Base-by-base conservation (phyloP, 2,113 vertebrate genomes). In the Cynopterus brachyotis region DNA sequence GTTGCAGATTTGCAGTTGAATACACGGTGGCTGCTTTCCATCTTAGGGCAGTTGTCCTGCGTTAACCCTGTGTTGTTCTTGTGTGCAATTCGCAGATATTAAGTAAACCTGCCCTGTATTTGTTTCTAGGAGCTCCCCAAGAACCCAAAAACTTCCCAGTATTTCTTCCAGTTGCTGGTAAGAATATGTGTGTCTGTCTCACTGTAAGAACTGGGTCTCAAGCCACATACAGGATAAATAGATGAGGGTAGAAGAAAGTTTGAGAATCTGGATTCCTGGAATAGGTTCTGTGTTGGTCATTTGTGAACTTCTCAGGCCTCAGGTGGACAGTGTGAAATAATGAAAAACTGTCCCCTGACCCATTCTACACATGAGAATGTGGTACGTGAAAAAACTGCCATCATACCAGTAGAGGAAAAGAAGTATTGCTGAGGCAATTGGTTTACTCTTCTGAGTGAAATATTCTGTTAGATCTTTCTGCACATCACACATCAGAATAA, bases 111-210 rank as follows among this genome's bases (percentile, higher is more conserved):
- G 6, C 55, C 5, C 10, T 73, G 1, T 94, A 97, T 96, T 95
- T 96, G 40, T 90, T 96, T 97, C 20, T 98, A 99, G 99, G 99
- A 99, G 91, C 96, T 99, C 32, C 97, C 98, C 11, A 97, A 95
- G 92, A 60, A 45, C 7, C 81, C 88, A 0, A 97, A 97, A 24
- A 98, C 98, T 0, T 98, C 94, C 1, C 97, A 96, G 59, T 99
- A 99, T 87, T 99, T 98, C 95, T 96, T 98, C 35, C 92, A 97
- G 12, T 92, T 99, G 80, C 80, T 98, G 98, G 99, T 99, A 98
- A 98, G 98, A 92, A 93, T 53, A 2, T 0, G 17, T 42, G 28
- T 13, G 35, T 76, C 73, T 89, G 22, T 90, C 55, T 24, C 7
- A 3, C 40, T 88, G 3, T 11, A 17, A 37, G 13, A 47, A 35